Evolutionary conservation across 2,888 invertebrate species (phyloP).

Genomic region (Trypoxylon attenuatum): DNA sequence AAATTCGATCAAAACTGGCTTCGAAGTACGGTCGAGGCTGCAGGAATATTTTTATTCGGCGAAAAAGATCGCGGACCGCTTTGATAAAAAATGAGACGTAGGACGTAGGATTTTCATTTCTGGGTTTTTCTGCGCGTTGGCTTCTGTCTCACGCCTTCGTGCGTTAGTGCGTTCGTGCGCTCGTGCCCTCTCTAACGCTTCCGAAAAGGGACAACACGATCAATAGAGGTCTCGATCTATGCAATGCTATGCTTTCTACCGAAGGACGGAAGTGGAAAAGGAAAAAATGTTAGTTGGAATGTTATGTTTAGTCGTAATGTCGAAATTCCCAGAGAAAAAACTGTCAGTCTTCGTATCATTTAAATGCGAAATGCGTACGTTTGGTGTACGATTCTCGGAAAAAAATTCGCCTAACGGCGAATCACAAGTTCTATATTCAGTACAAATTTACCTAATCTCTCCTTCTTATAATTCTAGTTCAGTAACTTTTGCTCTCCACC

Average conservation of each 20-base stretch:
- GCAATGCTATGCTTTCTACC: conserved; percentile 41
- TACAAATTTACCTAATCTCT: conserved; percentile 12
- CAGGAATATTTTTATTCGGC: conserved; percentile 18
- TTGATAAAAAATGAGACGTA: conserved; percentile 3
- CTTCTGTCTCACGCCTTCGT: no score
- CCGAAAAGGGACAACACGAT: conserved; percentile 26
- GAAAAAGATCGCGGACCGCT: conserved; percentile 26
- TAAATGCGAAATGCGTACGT: conserved; percentile 20
- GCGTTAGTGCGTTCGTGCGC: no score
- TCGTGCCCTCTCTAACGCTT: no score
- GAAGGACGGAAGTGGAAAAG: conserved; percentile 61
- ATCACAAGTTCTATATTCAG: conserved; percentile 13
- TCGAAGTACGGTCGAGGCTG: not conserved
- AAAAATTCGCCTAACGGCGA: no score
- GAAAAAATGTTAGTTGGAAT: conserved; percentile 54
- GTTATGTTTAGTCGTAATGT: conserved; percentile 34
- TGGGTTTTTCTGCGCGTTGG: not conserved
- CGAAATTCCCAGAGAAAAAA: conserved; percentile 48
- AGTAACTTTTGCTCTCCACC: conserved; percentile 2
- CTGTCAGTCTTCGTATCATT: conserved; percentile 34
- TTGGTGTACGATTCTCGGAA: conserved; percentile 5
- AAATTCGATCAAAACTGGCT: conserved; percentile 35
- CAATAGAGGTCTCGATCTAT: conserved; percentile 46
- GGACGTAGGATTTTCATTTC: not conserved
- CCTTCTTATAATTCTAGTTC: not conserved